phyloP scores from a whole-genome alignment of 2,797 vertebrate genomes.

The Eutrigla gurnardus region DNA sequence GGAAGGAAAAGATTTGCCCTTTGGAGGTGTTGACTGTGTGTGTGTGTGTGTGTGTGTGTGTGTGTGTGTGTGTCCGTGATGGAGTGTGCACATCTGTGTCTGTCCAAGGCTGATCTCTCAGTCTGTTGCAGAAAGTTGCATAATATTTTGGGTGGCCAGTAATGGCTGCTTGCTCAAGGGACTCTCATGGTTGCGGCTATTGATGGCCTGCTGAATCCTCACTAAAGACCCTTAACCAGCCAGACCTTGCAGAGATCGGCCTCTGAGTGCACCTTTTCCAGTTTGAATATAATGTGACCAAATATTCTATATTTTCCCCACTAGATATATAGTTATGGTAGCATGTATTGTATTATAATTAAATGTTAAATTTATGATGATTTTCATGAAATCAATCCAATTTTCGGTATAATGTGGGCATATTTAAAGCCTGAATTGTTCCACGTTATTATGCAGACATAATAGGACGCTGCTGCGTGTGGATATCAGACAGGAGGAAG shows the following conservation, averaged over 20 bases:
- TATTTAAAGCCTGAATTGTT: conserved; percentile 1
- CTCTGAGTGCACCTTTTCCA: neutral
- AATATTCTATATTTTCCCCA: neutral
- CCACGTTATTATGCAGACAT: conserved; percentile 37
- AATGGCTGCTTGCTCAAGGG: no score
- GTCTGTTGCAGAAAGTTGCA: neutral
- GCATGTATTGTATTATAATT: neutral
- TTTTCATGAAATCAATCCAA: neutral
- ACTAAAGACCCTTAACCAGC: neutral
- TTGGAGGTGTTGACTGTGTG: conserved; percentile 17
- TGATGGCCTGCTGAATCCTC: no score
- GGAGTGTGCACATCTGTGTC: neutral
- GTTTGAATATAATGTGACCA: neutral
- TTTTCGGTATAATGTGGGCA: neutral
- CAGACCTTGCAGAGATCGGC: neutral
- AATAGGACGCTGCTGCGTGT: conserved; percentile 22
- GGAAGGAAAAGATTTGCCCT: conserved; percentile 24
- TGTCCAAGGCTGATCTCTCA: neutral
- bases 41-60: neutral
- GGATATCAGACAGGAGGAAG: conserved; percentile 47
- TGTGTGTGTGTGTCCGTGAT: neutral
- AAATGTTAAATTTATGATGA: neutral
- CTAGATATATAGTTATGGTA: neutral
- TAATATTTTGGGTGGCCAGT: no score
- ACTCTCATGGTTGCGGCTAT: no score